Percentiles rank a stretch among this genome's conserved stretches.
phyloP scores from a whole-genome alignment of 2,113 vertebrate genomes.

The Macroglossus sobrinus region DNA sequence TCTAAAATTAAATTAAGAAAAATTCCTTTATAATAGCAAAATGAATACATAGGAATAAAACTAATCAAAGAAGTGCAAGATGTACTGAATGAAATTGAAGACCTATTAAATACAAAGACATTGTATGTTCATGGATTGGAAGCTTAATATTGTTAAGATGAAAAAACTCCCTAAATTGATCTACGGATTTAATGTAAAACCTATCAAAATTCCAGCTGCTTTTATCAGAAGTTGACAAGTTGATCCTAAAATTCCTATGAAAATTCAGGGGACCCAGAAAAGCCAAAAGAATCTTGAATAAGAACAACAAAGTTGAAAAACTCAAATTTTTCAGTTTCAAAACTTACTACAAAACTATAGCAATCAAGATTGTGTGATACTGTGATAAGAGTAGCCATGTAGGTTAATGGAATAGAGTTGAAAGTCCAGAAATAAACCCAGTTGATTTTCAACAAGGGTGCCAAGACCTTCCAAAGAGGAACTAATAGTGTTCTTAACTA shows the following conservation, averaged over 20 bases:
- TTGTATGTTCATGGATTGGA: not conserved
- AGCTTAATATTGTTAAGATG: not conserved
- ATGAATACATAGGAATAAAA: not conserved
- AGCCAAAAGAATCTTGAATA: not conserved
- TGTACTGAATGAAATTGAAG: not conserved
- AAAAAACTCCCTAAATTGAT: not conserved
- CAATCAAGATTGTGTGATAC: not conserved
- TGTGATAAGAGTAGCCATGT: not conserved
- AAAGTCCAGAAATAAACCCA: not conserved
- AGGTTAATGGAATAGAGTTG: not conserved
- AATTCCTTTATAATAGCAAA: not conserved
- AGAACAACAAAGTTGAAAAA: not conserved
- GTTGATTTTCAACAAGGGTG: not conserved
- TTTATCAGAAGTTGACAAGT: not conserved
- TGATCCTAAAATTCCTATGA: not conserved
- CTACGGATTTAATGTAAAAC: not conserved
- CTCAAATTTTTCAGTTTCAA: not conserved
- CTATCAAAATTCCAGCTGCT: not conserved
- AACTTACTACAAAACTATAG: not conserved
- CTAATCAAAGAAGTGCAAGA: not conserved
- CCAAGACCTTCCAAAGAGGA: not conserved
- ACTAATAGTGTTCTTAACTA: not conserved
- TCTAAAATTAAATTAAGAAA: constrained; percentile 1
- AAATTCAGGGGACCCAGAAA: not conserved
- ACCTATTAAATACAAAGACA: not conserved